Base-by-base conservation (phyloP, 2,888 invertebrate genomes). In the Caprella mutica region DNA sequence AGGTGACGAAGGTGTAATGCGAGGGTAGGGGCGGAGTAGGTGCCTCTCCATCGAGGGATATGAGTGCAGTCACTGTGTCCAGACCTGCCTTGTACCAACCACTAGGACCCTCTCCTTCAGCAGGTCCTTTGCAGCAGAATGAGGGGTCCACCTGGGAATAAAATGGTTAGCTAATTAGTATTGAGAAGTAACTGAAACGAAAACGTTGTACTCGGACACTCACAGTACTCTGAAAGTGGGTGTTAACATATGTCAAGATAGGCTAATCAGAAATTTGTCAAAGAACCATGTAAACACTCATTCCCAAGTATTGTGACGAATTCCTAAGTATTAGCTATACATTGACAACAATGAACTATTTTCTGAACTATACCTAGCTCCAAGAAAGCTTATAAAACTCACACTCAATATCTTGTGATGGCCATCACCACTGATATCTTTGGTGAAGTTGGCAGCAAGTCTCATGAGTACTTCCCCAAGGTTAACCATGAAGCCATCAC, bases 401-500 rank as follows among this genome's bases (percentile, higher is more conserved):
- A 48, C 48, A 27, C 30, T 48, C 48, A 48, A 30, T 27, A 48
- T 29, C 19, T n/a, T 21, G 30, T 30, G 48, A 19, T 29, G 30
- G n/a, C n/a, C n/a, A n/a, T n/a, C n/a, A n/a, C n/a, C n/a, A n/a
- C n/a, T n/a, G 4, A 72, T 68, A 55, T 70, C 73, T 61, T 75
- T 71, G 66, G 77, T 62, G 71, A 91, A 86, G 0, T 94, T 94
- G 67, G 84, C 80, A 70, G 90, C 89, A 1, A 94, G 75, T 55
- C 84, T 80, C 56, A 92, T 74, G 52, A 94, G 71, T 6, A 93
- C 82, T 40, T 80, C 79, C 29, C 72, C 70, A 42, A 94, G 75
- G 70, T 90, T 91, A 35, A 93, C 74, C 82, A 91, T 87, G 72
- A 93, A 94, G 2, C 90, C 89, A 75, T 96, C 94, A 0, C 84